These are phyloP conservation scores for Cyclura pinguis DNA, from an alignment of 2,797 vertebrate species.

Conservation along the genomic window DNA sequence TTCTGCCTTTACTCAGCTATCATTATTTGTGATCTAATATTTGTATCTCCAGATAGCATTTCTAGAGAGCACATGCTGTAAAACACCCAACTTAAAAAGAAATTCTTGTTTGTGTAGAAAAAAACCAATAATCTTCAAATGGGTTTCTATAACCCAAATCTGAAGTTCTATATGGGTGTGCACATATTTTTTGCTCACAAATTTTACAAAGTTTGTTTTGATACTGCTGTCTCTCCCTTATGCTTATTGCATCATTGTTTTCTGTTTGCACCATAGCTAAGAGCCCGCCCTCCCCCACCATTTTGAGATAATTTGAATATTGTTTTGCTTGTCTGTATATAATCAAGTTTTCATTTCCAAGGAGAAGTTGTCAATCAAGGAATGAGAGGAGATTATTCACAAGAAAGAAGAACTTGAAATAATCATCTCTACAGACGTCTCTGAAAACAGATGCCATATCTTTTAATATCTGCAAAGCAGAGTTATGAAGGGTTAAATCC, in stretches of 20 bases:
- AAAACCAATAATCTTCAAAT: constrained; percentile 27
- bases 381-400: not conserved
- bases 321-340: not conserved
- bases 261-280: not conserved
- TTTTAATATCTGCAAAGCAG: not conserved
- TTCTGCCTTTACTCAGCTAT: constrained; percentile 37
- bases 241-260: not conserved
- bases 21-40: constrained; percentile 66
- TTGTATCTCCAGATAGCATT: constrained; percentile 57
- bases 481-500: not conserved
- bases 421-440: not conserved
- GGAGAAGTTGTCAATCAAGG: not conserved
- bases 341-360: constrained; percentile 29
- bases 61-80: constrained; percentile 60
- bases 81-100: constrained; percentile 63
- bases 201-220: constrained; percentile 1
- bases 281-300: not conserved
- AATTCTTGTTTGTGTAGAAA: constrained; percentile 51
- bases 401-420: not conserved
- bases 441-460: not conserved
- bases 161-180: constrained; percentile 12
- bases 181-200: not conserved
- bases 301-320: not conserved
- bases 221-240: not conserved
- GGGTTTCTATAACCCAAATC: constrained; percentile 30